Percentiles rank a stretch among this genome's conserved stretches.
These are phyloP conservation scores for Drosophila hamatofila DNA, from an alignment of 2,888 invertebrate genomes.

Conservation along the genomic window DNA sequence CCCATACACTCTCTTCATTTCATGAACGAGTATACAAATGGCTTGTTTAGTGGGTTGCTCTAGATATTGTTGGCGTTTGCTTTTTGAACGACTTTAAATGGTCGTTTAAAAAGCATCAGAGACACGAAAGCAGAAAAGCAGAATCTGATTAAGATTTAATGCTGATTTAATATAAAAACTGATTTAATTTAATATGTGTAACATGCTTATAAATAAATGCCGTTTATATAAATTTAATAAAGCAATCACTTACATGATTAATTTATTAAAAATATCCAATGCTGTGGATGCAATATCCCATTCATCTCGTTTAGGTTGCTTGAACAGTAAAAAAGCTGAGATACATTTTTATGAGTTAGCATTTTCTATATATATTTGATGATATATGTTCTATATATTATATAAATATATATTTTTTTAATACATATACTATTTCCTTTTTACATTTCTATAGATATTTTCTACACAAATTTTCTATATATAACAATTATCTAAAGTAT, in stretches of 20 bases:
- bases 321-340: background rate
- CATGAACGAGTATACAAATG: background rate
- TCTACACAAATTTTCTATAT: no score
- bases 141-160: background rate
- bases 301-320: background rate
- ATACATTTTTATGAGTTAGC: background rate
- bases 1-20: background rate
- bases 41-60: background rate
- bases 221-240: background rate
- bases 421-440: no score
- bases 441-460: no score
- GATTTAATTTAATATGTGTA: background rate
- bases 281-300: rapidly evolving
- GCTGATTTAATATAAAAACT: background rate
- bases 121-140: background rate
- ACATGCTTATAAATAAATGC: background rate
- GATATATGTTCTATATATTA: no score
- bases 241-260: background rate
- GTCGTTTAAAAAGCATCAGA: constrained; percentile 1
- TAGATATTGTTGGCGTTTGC: constrained; percentile 14
- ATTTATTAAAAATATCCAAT: background rate
- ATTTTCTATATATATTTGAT: no score
- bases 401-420: no score
- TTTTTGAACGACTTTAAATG: background rate
- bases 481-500: no score